Conservation (phyloP, 2,113 vertebrate genomes). For the Pelecanus crispus region DNA sequence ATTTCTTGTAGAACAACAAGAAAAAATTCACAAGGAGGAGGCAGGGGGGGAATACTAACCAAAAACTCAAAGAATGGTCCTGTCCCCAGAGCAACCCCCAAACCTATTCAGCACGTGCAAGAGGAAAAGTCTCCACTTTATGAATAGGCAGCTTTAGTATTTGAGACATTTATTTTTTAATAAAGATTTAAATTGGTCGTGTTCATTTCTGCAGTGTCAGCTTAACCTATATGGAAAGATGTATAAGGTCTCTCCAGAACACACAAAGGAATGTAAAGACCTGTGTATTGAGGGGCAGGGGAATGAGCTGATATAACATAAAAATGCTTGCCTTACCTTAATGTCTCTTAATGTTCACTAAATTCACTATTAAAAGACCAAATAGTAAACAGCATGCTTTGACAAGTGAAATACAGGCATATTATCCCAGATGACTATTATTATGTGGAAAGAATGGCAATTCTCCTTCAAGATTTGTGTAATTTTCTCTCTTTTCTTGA, state of each 20-base stretch:
- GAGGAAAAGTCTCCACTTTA: background rate
- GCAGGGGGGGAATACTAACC: background rate
- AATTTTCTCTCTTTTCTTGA: constrained; percentile 65
- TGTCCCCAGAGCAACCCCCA: background rate
- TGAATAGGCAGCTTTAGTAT: background rate
- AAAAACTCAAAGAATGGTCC: background rate
- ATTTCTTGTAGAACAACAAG: constrained; percentile 69
- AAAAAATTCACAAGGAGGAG: background rate
- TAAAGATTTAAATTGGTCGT: constrained; percentile 17
- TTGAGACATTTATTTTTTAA: constrained; percentile 4
- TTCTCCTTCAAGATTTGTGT: constrained; percentile 63
- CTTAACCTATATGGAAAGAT: background rate
- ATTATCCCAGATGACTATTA: constrained; percentile 58
- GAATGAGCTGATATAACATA: constrained; percentile 26
- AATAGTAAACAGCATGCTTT: constrained; percentile 62
- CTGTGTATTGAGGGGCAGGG: background rate
- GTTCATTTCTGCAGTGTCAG: constrained; percentile 4
- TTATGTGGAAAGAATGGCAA: constrained; percentile 56
- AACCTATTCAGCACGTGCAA: background rate
- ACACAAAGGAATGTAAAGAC: background rate
- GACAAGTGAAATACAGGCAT: constrained; percentile 54
- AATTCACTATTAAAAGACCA: constrained; percentile 56
- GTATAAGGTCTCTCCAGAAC: background rate
- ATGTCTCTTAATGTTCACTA: constrained; percentile 56
- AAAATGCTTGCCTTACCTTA: constrained; percentile 47